A percentile compares a stretch with the other conserved stretches of the same genome.
Conservation (phyloP, 2,888 invertebrate genomes). For the Pandemis corylana region DNA sequence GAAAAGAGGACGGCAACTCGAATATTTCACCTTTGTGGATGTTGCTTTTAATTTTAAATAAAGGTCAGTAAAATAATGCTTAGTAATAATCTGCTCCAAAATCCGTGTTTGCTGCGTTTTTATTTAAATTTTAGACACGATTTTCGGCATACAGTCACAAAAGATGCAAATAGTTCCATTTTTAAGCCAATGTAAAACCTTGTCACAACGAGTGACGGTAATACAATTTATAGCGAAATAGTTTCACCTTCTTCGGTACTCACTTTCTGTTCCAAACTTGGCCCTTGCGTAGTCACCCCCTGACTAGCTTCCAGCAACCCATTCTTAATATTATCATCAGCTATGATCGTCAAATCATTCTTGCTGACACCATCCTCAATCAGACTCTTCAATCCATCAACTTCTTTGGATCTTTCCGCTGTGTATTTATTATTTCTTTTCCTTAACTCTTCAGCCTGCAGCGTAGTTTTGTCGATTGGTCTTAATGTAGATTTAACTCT, state of each 20-base stretch:
- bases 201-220: too few relatives aligned
- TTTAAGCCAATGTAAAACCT: too few relatives aligned
- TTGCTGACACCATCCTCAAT: slow-evolving; percentile 79
- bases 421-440: slow-evolving; percentile 68
- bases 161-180: too few relatives aligned
- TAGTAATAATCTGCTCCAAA: too few relatives aligned
- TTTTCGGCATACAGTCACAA: too few relatives aligned
- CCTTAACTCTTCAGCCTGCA: slow-evolving; percentile 49
- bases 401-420: slow-evolving; percentile 73
- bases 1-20: too few relatives aligned
- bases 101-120: too few relatives aligned
- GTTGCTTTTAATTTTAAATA: too few relatives aligned
- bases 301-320: slow-evolving; percentile 54
- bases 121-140: too few relatives aligned
- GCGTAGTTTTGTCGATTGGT: slow-evolving; percentile 66
- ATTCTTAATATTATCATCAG: slow-evolving; percentile 61
- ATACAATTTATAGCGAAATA: background rate
- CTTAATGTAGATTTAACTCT: slow-evolving; percentile 72
- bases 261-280: slow-evolving; percentile 88
- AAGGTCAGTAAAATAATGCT: too few relatives aligned
- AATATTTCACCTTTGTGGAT: too few relatives aligned
- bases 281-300: slow-evolving; percentile 84
- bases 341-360: slow-evolving; percentile 75
- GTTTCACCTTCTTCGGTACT: slow-evolving; percentile 42
- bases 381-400: slow-evolving; percentile 74